Base-by-base conservation (phyloP, 1,140 invertebrate species). In the Bombus sylvicola region DNA sequence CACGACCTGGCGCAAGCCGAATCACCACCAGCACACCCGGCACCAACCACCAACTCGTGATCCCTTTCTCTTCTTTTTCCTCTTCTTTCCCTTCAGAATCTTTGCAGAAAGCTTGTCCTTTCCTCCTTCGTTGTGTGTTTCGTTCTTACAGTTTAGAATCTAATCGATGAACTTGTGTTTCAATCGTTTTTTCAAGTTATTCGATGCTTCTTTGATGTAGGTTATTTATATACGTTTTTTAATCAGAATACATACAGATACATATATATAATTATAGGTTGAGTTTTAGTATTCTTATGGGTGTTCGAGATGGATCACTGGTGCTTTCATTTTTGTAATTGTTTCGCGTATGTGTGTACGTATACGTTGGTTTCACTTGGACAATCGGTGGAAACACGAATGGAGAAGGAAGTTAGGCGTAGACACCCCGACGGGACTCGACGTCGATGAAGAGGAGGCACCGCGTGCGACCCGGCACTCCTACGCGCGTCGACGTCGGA, bases 371-470 rank as follows among this genome's bases (percentile, higher is more conserved):
- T 62, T 62, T n/a, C 28, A 13, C 59, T 62, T 2, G 28, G 59
- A 62, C 28, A n/a, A n/a, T 62, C 59, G 28, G 59, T 62, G 59
- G 28, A 62, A 62, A 62, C 59, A n/a, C 59, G 59, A 62, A 62
- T n/a, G 59, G 28, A 62, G 28, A 62, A 62, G 59, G 9, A 62
- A n/a, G 28, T n/a, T n/a, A 37, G 59, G 37, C 8, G 18, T 8
- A 41, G 64, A 72, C 84, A 82, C 83, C 81, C 77, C 66, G 77
- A 87, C 75, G 80, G 64, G 41, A 79, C 75, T 84, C 83, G 39
- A 71, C 53, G 59, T 84, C n/a, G 28, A 39, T 88, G 88, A 89
- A 89, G 83, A 86, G 88, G 83, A 82, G 81, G 80, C 74, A 80
- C 85, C 88, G 83, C 87, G 87, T 88, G 81, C 80, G 66, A 77